These are phyloP conservation scores for Nymphalis polychloros DNA, from an alignment of 2,888 invertebrate genomes.

Conservation along the genomic window DNA sequence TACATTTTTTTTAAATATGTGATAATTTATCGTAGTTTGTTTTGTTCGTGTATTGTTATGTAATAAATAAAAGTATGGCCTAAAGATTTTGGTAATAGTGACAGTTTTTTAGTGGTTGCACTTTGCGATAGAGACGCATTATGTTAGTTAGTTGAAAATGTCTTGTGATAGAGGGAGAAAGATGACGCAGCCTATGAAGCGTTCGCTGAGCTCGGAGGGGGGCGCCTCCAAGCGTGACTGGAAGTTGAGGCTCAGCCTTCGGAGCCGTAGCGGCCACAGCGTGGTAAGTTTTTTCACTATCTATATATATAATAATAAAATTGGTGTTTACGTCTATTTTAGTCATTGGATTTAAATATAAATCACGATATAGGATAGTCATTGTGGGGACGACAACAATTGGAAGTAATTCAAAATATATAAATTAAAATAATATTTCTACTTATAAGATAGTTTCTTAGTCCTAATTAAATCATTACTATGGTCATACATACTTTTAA, in stretches of 20 bases:
- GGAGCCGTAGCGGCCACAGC: constrained; percentile 85
- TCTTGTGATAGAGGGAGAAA: constrained; percentile 27
- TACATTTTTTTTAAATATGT: constrained; percentile 20
- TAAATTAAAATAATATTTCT: too few species aligned
- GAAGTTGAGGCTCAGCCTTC: constrained; percentile 87
- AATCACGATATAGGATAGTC: too few species aligned
- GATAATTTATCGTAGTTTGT: background rate
- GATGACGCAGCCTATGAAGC: constrained; percentile 81
- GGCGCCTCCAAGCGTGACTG: constrained; percentile 83
- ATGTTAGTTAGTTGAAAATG: constrained; percentile 37
- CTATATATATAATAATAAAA: constrained; percentile 1
- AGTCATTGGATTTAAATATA: too few species aligned
- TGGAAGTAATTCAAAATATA: too few species aligned
- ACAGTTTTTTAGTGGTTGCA: constrained; percentile 24
- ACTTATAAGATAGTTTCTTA: too few species aligned
- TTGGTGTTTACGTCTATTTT: too few species aligned
- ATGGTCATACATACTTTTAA: too few species aligned
- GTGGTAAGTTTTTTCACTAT: constrained; percentile 66
- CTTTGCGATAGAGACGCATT: constrained; percentile 55
- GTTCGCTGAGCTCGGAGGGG: constrained; percentile 85
- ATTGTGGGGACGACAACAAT: too few species aligned
- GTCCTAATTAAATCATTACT: too few species aligned
- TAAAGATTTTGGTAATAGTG: constrained; percentile 15
- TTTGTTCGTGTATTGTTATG: constrained; percentile 6
- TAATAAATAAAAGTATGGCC: constrained; percentile 10